These are phyloP conservation scores for Antheraea pernyi DNA, from an alignment of 1,140 invertebrate species.

Conservation along the genomic window DNA sequence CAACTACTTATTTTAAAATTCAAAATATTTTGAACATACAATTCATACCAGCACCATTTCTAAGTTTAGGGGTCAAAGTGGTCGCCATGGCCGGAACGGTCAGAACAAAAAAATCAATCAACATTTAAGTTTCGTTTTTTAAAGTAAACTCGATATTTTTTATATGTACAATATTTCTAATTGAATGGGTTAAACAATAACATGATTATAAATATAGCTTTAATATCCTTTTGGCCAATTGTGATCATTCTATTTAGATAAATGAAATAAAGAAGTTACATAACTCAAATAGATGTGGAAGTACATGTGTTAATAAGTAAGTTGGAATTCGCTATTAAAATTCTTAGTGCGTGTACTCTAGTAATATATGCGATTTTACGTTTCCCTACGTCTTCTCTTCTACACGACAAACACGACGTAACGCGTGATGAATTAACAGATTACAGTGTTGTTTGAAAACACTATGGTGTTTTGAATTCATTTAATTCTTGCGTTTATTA, in stretches of 20 bases:
- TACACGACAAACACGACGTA: too few relatives aligned
- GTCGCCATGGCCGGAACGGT: too few relatives aligned
- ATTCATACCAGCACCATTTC: too few relatives aligned
- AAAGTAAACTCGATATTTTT: too few relatives aligned
- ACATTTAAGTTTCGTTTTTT: too few relatives aligned
- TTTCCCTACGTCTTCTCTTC: background rate
- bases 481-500: background rate
- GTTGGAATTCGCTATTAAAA: conserved; percentile 1
- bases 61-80: too few relatives aligned
- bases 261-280: background rate
- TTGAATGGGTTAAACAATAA: too few relatives aligned
- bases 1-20: too few relatives aligned
- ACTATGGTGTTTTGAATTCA: background rate
- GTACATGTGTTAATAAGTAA: background rate
- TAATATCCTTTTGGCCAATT: background rate
- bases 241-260: background rate
- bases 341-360: background rate
- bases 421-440: conserved; percentile 26
- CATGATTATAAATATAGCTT: too few relatives aligned
- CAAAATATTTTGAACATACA: too few relatives aligned
- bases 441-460: conserved; percentile 1
- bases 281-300: background rate
- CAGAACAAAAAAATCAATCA: too few relatives aligned
- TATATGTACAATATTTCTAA: too few relatives aligned
- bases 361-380: background rate